phyloP scores from a whole-genome alignment of 2,888 invertebrate genomes.

The Cenopis cana region DNA sequence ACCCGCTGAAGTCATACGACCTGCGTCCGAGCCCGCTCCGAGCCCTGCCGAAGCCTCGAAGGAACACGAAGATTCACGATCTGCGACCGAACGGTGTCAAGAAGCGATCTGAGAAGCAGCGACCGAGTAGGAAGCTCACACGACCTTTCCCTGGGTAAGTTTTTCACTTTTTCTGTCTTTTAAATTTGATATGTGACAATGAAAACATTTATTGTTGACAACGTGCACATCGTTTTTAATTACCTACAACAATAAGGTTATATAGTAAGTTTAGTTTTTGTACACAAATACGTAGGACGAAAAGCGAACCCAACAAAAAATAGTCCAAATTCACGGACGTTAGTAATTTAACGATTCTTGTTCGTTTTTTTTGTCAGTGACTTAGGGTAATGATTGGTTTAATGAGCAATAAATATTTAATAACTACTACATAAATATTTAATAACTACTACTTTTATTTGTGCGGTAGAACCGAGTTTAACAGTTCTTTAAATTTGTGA shows the following conservation, averaged over 20 bases:
- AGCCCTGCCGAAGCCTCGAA: slow-evolving; percentile 53
- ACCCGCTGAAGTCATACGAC: slow-evolving; percentile 71
- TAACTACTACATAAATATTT: slow-evolving; percentile 19
- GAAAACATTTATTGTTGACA: too few relatives aligned
- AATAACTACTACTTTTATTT: slow-evolving; percentile 5
- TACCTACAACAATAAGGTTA: too few relatives aligned
- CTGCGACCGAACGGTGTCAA: slow-evolving; percentile 66
- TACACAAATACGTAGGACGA: too few relatives aligned
- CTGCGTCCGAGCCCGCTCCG: slow-evolving; percentile 61
- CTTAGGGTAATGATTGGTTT: slow-evolving; percentile 29
- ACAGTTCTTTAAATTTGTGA: too few relatives aligned
- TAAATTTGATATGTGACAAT: too few relatives aligned
- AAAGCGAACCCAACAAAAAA: not conserved
- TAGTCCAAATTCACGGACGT: not conserved
- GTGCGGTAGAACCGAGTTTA: too few relatives aligned
- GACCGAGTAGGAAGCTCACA: slow-evolving; percentile 64
- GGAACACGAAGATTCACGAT: slow-evolving; percentile 53
- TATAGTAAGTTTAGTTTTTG: too few relatives aligned
- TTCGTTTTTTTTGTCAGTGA: too few relatives aligned
- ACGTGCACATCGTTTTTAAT: too few relatives aligned
- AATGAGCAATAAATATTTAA: slow-evolving; percentile 34
- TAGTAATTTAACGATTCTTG: not conserved
- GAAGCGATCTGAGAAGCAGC: slow-evolving; percentile 62
- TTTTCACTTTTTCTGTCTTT: not conserved
- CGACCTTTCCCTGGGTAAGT: slow-evolving; percentile 79